A percentile compares a stretch with the other conserved stretches of the same genome.
Evolutionary conservation across 2,113 vertebrate species (phyloP).

Genomic region (Alectura lathami): DNA sequence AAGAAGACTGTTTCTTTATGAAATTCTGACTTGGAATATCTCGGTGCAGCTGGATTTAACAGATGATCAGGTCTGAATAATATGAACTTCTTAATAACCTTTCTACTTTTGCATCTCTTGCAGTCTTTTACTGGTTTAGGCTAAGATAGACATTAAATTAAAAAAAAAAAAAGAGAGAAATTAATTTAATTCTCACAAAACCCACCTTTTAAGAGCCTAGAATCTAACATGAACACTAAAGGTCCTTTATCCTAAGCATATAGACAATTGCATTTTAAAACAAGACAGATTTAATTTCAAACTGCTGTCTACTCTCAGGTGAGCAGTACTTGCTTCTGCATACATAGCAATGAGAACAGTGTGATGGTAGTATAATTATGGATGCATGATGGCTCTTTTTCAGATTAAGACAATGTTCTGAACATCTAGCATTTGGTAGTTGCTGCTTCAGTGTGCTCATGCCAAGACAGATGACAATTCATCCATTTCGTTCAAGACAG

Average conservation of each 20-base stretch:
- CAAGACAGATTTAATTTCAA: neutral
- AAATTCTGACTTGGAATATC: neutral
- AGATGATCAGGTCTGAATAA: neutral
- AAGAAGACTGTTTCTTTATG: neutral
- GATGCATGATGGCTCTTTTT: neutral
- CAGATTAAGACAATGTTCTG: neutral
- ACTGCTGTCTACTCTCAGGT: neutral
- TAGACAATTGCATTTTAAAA: neutral
- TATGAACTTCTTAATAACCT: neutral
- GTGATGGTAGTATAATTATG: neutral
- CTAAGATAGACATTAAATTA: neutral
- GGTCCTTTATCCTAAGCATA: neutral
- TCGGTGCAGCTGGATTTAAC: neutral
- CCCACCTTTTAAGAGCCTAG: neutral
- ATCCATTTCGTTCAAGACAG: neutral
- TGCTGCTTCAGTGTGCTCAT: neutral
- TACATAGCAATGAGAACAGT: neutral
- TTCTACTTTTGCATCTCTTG: neutral
- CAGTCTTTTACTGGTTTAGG: neutral
- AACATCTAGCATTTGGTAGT: neutral
- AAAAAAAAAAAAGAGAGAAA: too few relatives aligned
- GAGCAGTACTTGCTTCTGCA: neutral
- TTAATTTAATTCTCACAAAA: neutral
- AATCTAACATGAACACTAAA: neutral
- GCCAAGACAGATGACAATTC: neutral